phyloP scores from a whole-genome alignment of 1,140 invertebrate species.

The Lordiphosa clarofinis region DNA sequence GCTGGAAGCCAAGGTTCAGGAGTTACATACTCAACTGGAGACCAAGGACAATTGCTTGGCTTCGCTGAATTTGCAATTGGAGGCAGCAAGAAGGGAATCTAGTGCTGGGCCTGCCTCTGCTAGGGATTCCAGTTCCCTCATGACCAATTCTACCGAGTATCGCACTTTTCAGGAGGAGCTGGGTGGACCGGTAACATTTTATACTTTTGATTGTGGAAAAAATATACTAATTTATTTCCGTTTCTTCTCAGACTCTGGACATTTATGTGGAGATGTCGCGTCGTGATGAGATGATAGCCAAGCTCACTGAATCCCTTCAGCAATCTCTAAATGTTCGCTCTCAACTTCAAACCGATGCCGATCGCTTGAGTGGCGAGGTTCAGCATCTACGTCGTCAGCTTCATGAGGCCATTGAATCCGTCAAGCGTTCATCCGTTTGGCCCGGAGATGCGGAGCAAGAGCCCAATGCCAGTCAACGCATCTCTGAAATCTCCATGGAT shows the following conservation, averaged over 20 bases:
- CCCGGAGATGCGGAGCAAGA: conserved; percentile 57
- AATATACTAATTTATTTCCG: neutral
- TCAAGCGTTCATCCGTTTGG: conserved; percentile 54
- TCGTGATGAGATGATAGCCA: conserved; percentile 82
- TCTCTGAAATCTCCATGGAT: conserved; percentile 77
- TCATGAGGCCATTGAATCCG: conserved; percentile 80
- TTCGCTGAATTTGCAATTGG: conserved; percentile 79
- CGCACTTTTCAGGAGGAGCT: conserved; percentile 80
- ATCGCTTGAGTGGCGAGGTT: conserved; percentile 83
- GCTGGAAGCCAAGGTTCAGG: conserved; percentile 72
- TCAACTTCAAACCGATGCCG: conserved; percentile 82
- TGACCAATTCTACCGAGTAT: conserved; percentile 80
- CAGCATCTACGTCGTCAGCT: conserved; percentile 82
- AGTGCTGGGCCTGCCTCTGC: conserved; percentile 62
- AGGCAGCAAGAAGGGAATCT: conserved; percentile 70
- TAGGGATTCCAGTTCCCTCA: conserved; percentile 74
- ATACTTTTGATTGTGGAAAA: neutral
- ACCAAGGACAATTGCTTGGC: conserved; percentile 79
- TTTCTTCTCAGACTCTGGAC: conserved; percentile 81
- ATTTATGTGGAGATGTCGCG: conserved; percentile 82
- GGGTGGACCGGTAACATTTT: conserved; percentile 60
- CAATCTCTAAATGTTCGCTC: conserved; percentile 82
- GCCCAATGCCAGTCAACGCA: conserved; percentile 60
- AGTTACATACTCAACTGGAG: conserved; percentile 78
- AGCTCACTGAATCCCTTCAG: conserved; percentile 83